These are phyloP conservation scores for Nannoperca australis DNA, from an alignment of 2,797 vertebrate species.

Conservation along the genomic window DNA sequence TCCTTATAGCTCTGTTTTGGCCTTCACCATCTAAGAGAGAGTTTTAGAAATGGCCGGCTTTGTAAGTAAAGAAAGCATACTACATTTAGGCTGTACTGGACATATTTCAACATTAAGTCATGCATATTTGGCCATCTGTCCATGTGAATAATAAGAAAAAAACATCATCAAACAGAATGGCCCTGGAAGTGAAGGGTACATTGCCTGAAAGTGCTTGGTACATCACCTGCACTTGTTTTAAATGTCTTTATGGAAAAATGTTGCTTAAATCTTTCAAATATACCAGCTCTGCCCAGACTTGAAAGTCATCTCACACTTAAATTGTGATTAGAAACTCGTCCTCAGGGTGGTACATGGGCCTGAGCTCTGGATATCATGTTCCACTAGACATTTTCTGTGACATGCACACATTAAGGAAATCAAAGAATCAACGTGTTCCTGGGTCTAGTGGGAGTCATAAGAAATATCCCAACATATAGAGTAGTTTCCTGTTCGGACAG, in stretches of 20 bases:
- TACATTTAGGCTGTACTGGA: not conserved
- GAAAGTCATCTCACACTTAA: conserved; percentile 57
- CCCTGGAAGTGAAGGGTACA: not conserved
- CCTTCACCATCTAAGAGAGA: not conserved
- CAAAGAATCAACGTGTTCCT: conserved; percentile 60
- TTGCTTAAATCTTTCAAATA: conserved; percentile 32
- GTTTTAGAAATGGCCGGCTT: not conserved
- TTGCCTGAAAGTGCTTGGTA: not conserved
- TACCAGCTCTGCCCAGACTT: conserved; percentile 54
- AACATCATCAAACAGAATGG: conserved; percentile 4
- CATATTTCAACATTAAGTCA: not conserved
- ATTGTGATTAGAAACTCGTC: conserved; percentile 61
- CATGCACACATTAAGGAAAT: conserved; percentile 60
- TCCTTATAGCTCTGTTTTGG: not conserved
- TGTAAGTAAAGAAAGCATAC: not conserved
- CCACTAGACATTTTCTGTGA: conserved; percentile 55
- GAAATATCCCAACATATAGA: conserved; percentile 59
- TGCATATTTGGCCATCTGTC: not conserved
- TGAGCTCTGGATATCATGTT: conserved; percentile 54
- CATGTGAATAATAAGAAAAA: not conserved
- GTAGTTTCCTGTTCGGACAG: conserved; percentile 74
- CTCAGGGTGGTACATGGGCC: conserved; percentile 45
- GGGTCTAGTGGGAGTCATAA: conserved; percentile 44
- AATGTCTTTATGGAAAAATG: conserved; percentile 27
- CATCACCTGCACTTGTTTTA: conserved; percentile 4